phyloP scores from a whole-genome alignment of 2,888 invertebrate genomes.

The Axea sp. region DNA sequence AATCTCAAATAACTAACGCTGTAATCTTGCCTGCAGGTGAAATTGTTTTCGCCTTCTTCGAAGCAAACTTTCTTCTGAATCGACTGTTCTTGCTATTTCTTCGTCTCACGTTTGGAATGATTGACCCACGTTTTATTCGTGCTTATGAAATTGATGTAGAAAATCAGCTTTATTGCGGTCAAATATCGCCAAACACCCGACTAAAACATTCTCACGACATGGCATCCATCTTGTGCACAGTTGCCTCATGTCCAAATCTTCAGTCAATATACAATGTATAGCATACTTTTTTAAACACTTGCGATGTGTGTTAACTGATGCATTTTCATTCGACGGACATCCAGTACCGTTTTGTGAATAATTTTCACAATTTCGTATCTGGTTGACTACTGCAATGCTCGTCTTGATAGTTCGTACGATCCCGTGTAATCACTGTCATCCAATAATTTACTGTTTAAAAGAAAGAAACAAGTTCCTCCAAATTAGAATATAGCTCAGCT shows the following conservation, averaged over 20 bases:
- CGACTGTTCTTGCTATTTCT: no score
- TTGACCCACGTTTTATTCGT: no score
- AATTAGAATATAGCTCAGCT: slow-evolving; percentile 64
- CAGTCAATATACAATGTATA: not conserved
- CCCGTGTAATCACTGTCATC: slow-evolving; percentile 54
- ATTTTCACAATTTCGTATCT: slow-evolving; percentile 6
- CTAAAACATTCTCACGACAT: no score
- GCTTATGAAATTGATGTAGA: no score
- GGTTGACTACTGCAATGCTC: slow-evolving; percentile 61
- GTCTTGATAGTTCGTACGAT: no score
- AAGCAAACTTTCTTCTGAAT: no score
- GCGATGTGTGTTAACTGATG: not conserved
- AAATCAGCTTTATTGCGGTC: no score
- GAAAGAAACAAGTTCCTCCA: slow-evolving; percentile 63
- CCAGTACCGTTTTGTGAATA: not conserved
- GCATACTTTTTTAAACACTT: not conserved
- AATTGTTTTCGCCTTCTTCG: no score
- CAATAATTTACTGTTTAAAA: slow-evolving; percentile 35
- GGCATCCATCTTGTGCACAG: not conserved
- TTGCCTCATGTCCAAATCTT: not conserved
- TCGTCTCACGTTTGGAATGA: no score
- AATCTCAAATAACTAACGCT: no score
- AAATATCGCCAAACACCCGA: no score
- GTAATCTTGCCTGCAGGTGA: no score
- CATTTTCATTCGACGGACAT: not conserved